A percentile compares a stretch with the other conserved stretches of the same genome.
Evolutionary conservation across 2,888 invertebrate species (phyloP).

Genomic region (Epirrhoe alternata): DNA sequence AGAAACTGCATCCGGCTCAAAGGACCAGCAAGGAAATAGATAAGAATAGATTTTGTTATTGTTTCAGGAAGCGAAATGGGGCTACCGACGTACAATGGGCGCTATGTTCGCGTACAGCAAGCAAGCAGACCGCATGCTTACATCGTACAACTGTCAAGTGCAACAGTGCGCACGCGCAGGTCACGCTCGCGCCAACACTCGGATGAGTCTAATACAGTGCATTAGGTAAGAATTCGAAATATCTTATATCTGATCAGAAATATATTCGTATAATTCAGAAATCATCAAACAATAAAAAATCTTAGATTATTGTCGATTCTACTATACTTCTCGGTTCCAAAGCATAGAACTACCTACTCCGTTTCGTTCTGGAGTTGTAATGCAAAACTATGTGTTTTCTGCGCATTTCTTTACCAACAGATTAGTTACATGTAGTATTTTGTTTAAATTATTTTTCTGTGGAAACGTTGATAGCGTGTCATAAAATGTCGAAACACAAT

Average conservation of each 20-base stretch:
- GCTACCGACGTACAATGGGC: constrained; percentile 83
- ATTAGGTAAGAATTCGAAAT: constrained; percentile 84
- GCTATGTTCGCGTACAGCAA: constrained; percentile 84
- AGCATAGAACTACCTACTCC: too few relatives aligned
- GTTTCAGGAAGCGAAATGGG: constrained; percentile 83
- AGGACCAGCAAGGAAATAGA: neutral
- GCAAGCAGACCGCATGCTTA: constrained; percentile 83
- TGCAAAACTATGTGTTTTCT: neutral
- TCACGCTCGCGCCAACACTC: constrained; percentile 67
- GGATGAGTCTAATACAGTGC: constrained; percentile 92
- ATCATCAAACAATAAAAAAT: too few relatives aligned
- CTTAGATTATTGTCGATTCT: too few relatives aligned
- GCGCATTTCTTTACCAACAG: neutral
- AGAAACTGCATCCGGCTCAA: too few relatives aligned
- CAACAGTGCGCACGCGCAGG: constrained; percentile 79
- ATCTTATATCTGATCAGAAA: too few relatives aligned
- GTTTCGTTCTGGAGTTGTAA: neutral
- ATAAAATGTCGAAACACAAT: constrained; percentile 9
- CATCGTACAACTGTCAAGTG: constrained; percentile 84
- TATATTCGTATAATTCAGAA: too few relatives aligned
- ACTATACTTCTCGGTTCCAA: too few relatives aligned
- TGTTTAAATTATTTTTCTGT: constrained; percentile 7
- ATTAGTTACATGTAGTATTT: constrained; percentile 6
- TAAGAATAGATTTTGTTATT: constrained; percentile 29
- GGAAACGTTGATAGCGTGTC: constrained; percentile 6